Evolutionary conservation across 2,888 invertebrate species (phyloP), one percentile per base, ranked within the genome.

Genomic region (Orchestes rusci): DNA sequence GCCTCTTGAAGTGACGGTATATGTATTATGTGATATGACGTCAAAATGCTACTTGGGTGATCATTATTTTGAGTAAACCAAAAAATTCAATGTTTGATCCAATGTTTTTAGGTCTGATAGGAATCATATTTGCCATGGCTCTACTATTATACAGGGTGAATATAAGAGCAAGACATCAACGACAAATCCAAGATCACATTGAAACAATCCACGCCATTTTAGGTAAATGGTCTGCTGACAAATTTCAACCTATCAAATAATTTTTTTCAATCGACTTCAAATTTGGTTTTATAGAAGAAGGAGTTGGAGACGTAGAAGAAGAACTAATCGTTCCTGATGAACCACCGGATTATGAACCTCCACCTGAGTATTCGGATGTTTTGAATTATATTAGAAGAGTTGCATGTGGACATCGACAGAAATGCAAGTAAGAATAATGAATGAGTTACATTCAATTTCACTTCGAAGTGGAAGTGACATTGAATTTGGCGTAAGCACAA

Each of bases 291-390:
- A n/a, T 32, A 48, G 48, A 39, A 61, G 66, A 64, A 48, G 66
- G 65, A 51, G 59, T 61, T 29, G 5, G 56, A 12, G 52, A 53
- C n/a, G 56, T 60, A 20, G 50, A 66, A 59, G 72, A 56, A 66
- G 73, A 55, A 61, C 71, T 59, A 66, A 71, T 61, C 66, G 70
- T 59, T 65, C 73, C 72, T 34, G 80, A 81, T 47, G 80, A 82
- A 23, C 78, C 78, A 7, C 82, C 83, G 1, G 72, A 71, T 34
- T 83, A 83, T 62, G 83, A 83, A 60, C 76, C 80, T 1, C 83
- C 83, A 1, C 83, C 83, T 0, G 78, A 80, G 48, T 84, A 84
- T 57, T 79, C 80, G 45, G 81, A 82, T 47, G 74, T 81, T n/a
- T 29, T 60, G 8, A 59, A 55, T 38, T 51, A 45, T 32, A 36